These are phyloP conservation scores for Dryobota labecula DNA, from an alignment of 2,888 invertebrate species.

Conservation along the genomic window DNA sequence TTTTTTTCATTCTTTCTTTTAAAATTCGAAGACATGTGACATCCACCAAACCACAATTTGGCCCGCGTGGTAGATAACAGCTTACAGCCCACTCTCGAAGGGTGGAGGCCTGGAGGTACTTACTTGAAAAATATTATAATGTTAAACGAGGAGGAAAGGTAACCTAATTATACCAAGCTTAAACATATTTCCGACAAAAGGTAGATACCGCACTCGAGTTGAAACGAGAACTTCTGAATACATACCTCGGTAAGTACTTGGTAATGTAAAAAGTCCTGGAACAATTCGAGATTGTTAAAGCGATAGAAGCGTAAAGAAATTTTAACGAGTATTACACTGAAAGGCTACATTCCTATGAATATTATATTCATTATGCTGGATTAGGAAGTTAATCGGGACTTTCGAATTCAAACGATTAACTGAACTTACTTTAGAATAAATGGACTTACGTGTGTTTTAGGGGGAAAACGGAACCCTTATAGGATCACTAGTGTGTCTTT, in stretches of 20 bases:
- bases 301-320: constrained; percentile 5
- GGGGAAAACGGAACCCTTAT: no score
- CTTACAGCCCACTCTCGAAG: no score
- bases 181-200: constrained; percentile 23
- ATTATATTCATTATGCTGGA: constrained; percentile 18
- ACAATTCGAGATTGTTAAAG: constrained; percentile 4
- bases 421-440: constrained; percentile 16
- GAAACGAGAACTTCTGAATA: background rate
- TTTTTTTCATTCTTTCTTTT: no score
- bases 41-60: no score
- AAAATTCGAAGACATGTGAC: no score
- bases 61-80: no score
- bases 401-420: constrained; percentile 12
- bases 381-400: constrained; percentile 7
- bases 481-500: no score
- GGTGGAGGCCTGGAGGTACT: no score
- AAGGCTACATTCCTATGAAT: constrained; percentile 9
- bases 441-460: background rate
- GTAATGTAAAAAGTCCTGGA: constrained; percentile 23
- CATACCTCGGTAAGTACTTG: background rate
- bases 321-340: constrained; percentile 10
- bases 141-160: no score
- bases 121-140: no score
- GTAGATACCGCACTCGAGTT: background rate
- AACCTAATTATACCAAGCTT: constrained; percentile 19